A percentile compares a stretch with the other conserved stretches of the same genome.
phyloP scores from a whole-genome alignment of 1,140 invertebrate species.

The Panulirus ornatus region DNA sequence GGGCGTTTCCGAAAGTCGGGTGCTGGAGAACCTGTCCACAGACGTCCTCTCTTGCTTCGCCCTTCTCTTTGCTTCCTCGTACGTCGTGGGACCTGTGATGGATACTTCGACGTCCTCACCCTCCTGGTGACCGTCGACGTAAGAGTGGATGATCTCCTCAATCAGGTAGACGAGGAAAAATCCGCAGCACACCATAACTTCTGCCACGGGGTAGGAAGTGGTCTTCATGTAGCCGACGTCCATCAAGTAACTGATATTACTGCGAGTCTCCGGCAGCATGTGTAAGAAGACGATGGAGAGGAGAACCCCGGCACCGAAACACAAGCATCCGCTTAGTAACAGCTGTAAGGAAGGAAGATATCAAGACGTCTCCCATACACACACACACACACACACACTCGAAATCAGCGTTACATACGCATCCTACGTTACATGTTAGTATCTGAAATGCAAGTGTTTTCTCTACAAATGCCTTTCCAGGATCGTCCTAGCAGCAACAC shows the following conservation, averaged over 20 bases:
- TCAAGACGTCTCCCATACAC: too few species aligned
- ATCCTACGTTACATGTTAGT: too few species aligned
- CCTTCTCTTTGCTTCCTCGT: constrained; percentile 53
- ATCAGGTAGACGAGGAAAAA: constrained; percentile 79
- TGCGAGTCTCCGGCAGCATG: constrained; percentile 87
- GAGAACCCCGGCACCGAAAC: constrained; percentile 91
- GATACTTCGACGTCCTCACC: background rate
- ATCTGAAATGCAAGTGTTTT: too few species aligned
- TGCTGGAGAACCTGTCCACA: background rate
- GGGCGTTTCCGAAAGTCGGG: background rate
- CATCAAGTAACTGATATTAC: constrained; percentile 59
- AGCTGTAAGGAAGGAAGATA: constrained; percentile 11
- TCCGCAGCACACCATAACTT: constrained; percentile 78
- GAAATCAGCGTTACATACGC: too few species aligned
- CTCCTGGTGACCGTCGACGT: constrained; percentile 41
- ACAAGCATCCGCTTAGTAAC: constrained; percentile 82
- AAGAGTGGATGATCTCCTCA: constrained; percentile 78
- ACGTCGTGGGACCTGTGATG: background rate
- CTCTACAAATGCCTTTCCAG: too few species aligned
- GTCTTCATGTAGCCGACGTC: constrained; percentile 12
- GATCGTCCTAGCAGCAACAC: background rate
- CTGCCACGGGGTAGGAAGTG: constrained; percentile 77
- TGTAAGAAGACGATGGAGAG: constrained; percentile 89
- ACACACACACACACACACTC: too few species aligned
- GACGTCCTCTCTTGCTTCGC: background rate